These are phyloP conservation scores for Syndactyla subalaris DNA, from an alignment of 2,797 vertebrate species.

Conservation along the genomic window DNA sequence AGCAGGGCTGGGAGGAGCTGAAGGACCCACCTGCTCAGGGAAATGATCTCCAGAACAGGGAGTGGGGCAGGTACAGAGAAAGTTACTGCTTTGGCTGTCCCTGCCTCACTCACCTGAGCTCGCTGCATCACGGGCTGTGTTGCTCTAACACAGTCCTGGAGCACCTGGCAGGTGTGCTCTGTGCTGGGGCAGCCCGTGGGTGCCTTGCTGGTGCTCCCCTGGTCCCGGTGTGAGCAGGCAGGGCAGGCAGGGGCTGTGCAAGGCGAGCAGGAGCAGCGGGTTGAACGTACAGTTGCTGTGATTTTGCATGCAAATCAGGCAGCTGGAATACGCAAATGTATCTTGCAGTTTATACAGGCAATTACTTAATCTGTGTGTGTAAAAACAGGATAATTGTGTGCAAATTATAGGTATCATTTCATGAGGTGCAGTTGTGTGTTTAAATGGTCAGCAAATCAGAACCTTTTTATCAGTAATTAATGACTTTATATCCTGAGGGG, in stretches of 20 bases:
- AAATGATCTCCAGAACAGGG: neutral
- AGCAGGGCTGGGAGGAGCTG: neutral
- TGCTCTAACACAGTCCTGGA: neutral
- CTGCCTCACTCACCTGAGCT: neutral
- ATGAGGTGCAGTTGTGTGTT: neutral
- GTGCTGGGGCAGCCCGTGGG: neutral
- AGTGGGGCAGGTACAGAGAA: rapidly evolving
- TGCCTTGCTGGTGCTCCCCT: neutral
- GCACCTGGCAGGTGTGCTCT: neutral
- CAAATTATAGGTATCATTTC: neutral
- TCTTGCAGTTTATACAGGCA: neutral
- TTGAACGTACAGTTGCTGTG: neutral
- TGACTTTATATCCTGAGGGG: neutral
- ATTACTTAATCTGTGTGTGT: neutral
- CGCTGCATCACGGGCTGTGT: neutral
- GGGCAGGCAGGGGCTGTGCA: neutral
- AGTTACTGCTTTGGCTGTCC: neutral
- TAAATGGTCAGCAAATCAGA: neutral
- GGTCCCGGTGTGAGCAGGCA: rapidly evolving
- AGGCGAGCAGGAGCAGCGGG: neutral
- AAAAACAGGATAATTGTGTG: neutral
- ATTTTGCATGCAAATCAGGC: neutral
- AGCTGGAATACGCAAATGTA: neutral
- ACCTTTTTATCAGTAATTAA: neutral
- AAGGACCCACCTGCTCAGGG: neutral